Base-by-base conservation (phyloP, 2,113 vertebrate species). In the Sinocyclocheilus rhinocerous region DNA sequence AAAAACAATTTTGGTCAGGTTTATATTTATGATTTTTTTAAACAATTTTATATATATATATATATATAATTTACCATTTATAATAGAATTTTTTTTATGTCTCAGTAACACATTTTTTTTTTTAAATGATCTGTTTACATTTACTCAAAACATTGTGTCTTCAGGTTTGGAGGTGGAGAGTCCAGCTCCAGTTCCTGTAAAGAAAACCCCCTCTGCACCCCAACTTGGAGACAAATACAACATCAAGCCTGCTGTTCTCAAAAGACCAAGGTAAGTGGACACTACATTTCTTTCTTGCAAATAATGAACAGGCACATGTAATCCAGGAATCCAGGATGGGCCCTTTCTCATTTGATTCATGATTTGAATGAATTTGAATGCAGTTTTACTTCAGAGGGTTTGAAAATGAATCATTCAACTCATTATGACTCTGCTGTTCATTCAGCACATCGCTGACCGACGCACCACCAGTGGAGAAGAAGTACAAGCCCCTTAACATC, bases 401-500 rank as follows among this genome's bases (percentile, higher is more conserved):
- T 33, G 57, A 72, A n/a, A 55, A 70, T 42, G 8, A 72, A 73
- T 24, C 29, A 36, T 69, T 70, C 81, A 61, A 1, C 84, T 59
- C 1, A 33, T 33, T 33, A 33, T 4, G 65, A 29, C 69, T 84
- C 13, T 63, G 24, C 16, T 63, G 26, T 11, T 0, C 0, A 48
- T 70, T 13, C 20, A 94, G 96, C 63, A 78, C 94, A 0, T 69
- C 93, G 3, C 90, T 0, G 77, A 91, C 18, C 89, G 97, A 86
- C 1, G 88, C 87, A 0, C 96, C 96, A 0, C 95, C 94, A 0
- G 95, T 95, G 4, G 98, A 99, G 93, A 99, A 99, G 87, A 99
- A 98, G 67, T 99, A 99, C 93, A 99, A 99, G 88, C 98, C 98
- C 18, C 95, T 99, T 0, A 99, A 99, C 88, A 97, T 92, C 0